phyloP scores from a whole-genome alignment of 2,113 vertebrate genomes.

The Hydrolagus affinis region DNA sequence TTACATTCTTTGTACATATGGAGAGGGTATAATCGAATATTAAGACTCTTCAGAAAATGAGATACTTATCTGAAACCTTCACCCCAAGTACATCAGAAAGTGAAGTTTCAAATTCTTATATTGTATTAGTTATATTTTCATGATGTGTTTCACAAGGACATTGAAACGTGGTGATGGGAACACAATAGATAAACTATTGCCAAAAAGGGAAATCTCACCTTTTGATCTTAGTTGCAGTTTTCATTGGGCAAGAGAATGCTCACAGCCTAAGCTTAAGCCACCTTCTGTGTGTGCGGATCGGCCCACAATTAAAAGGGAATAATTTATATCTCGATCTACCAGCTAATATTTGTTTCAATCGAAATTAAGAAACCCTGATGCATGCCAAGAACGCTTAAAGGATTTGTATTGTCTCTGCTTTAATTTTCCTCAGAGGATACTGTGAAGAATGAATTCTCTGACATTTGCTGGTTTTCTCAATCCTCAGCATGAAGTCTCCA shows the following conservation, averaged over 20 bases:
- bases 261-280: no score
- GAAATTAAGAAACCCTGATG: conserved; percentile 8
- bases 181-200: no score
- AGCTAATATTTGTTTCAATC: not conserved
- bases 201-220: no score
- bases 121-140: no score
- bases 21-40: no score
- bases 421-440: conserved; percentile 38
- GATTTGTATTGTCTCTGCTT: not conserved
- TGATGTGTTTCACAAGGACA: no score
- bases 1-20: no score
- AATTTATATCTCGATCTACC: not conserved
- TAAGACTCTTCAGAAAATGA: no score
- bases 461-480: conserved; percentile 41
- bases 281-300: not conserved
- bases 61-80: no score
- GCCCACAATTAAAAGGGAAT: not conserved
- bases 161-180: no score
- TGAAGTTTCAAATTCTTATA: no score
- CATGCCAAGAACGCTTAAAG: conserved; percentile 8
- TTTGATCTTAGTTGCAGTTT: not conserved
- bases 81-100: no score
- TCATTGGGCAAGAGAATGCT: not conserved
- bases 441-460: conserved; percentile 38
- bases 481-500: conserved; percentile 35